A percentile compares a stretch with the other conserved stretches of the same genome.
Evolutionary conservation across 2,888 invertebrate genomes (phyloP).

Genomic region (Ctena decussata): DNA sequence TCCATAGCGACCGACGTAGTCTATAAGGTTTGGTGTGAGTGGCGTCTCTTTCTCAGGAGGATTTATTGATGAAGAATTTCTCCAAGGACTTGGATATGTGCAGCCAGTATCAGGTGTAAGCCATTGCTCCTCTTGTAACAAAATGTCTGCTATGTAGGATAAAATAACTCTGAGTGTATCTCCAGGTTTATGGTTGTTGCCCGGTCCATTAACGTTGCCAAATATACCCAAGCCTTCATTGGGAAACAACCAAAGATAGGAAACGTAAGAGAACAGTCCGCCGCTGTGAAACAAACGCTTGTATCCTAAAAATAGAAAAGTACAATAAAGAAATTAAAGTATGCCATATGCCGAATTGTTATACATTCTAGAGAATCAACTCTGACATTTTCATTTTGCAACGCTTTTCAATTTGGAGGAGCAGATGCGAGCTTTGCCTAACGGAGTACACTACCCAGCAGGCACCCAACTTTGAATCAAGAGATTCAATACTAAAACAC

Average conservation of each 20-base stretch:
- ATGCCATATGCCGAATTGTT: no score
- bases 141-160: slow-evolving; percentile 39
- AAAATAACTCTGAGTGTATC: slow-evolving; percentile 40
- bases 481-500: no score
- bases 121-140: slow-evolving; percentile 49
- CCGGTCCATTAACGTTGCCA: slow-evolving; percentile 57
- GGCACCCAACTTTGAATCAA: no score
- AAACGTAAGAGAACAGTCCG: slow-evolving; percentile 47
- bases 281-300: slow-evolving; percentile 52
- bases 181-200: slow-evolving; percentile 19
- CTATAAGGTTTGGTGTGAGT: background rate
- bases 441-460: no score
- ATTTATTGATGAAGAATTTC: background rate
- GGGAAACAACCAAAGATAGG: slow-evolving; percentile 57
- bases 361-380: no score
- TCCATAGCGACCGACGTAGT: slow-evolving; percentile 49
- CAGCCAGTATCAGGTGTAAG: slow-evolving; percentile 45
- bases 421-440: no score
- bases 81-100: slow-evolving; percentile 54
- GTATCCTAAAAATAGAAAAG: no score
- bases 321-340: no score
- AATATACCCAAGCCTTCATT: slow-evolving; percentile 48
- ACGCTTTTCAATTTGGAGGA: no score
- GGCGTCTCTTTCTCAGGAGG: background rate
- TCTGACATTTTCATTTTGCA: no score